These are phyloP conservation scores for Chloroceryle amazona DNA, from an alignment of 2,797 vertebrate species.

Conservation along the genomic window DNA sequence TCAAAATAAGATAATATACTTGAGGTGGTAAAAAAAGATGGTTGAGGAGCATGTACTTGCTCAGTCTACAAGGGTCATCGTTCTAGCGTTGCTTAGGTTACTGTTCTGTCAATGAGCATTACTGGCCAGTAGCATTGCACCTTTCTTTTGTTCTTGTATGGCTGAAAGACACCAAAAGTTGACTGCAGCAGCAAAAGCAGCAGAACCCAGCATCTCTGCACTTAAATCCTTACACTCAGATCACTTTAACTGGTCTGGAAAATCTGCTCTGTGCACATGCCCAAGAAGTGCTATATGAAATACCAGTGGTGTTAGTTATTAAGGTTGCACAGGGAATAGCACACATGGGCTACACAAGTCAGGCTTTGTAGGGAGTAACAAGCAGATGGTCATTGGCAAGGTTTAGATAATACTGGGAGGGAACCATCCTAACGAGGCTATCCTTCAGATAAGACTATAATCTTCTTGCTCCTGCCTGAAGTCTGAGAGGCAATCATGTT, in stretches of 20 bases:
- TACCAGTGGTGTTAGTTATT: background rate
- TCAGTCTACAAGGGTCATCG: background rate
- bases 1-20: background rate
- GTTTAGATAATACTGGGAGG: background rate
- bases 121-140: background rate
- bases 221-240: background rate
- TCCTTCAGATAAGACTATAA: background rate
- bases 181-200: background rate
- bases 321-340: background rate
- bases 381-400: background rate
- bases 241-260: background rate
- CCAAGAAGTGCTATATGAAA: background rate
- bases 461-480: background rate
- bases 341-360: background rate
- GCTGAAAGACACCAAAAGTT: background rate
- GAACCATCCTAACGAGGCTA: background rate
- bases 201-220: background rate
- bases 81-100: background rate
- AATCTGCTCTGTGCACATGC: background rate
- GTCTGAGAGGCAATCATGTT: background rate
- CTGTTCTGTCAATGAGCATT: background rate
- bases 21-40: rapidly evolving
- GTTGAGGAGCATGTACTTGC: background rate
- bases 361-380: background rate
- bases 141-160: background rate